Evolutionary conservation across 2,113 vertebrate genomes (phyloP), one percentile per base, ranked within the genome.

Genomic region (Xenopus laevis): DNA sequence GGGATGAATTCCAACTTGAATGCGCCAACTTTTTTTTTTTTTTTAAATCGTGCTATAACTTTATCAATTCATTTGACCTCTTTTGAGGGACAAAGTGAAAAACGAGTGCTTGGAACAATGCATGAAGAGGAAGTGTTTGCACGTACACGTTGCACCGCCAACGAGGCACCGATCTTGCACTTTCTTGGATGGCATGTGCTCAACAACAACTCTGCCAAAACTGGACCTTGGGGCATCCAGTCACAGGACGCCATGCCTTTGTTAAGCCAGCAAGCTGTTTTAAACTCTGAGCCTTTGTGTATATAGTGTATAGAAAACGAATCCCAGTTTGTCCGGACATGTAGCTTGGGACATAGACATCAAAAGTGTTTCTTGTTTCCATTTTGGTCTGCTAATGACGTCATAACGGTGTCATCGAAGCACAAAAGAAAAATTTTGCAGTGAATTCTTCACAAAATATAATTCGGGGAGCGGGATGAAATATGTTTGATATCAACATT

Each of bases 181-280:
- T 85, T 85, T 18, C 59, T 73, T 64, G 80, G 83, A 84, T 7
- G 47, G 47, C 47, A 50, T 88, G 84, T 83, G 78, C 81, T 82
- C 83, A 78, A 57, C 83, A 78, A 57, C 27, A 64, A 66, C 82
- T 77, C 84, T 83, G 85, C 84, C 84, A 84, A 85, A 82, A 50
- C 78, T 77, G 80, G 82, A 79, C 82, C 86, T 78, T 80, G 86
- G 84, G 57, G 83, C 84, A 82, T 82, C 84, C 62, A 27, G 71
- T 79, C 71, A 78, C 80, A 78, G 79, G 69, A 84, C 80, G 83
- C 82, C 79, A 81, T 83, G 82, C 81, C 87, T 81, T 78, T 78
- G 82, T 83, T 78, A 83, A 85, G 91, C 93, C 93, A 96, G 93
- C 94, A 93, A 75, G 78, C 80, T 85, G 85, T 90, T 84, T 45